phyloP scores from a whole-genome alignment of 2,113 vertebrate species.

The Panthera uncia region DNA sequence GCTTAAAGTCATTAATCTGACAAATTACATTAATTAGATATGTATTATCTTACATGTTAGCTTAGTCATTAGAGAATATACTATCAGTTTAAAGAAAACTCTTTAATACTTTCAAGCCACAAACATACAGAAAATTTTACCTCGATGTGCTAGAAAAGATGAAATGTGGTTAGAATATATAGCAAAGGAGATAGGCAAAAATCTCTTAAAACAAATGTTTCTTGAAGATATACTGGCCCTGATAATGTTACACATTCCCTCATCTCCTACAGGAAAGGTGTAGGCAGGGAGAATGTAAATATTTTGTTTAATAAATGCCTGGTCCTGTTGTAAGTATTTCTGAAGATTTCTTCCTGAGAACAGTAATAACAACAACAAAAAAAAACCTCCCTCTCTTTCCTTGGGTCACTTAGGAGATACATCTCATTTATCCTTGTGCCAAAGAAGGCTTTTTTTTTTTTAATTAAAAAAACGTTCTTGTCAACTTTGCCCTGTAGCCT shows the following conservation, averaged over 20 bases:
- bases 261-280: neutral
- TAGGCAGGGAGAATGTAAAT: neutral
- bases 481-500: neutral
- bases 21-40: neutral
- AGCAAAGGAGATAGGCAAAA: neutral
- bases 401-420: neutral
- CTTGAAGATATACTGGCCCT: neutral
- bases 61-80: neutral
- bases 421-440: neutral
- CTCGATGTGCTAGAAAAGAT: neutral
- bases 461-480: neutral
- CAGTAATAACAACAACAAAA: neutral
- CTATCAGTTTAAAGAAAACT: neutral
- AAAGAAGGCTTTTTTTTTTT: neutral
- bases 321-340: neutral
- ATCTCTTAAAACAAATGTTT: neutral
- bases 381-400: neutral
- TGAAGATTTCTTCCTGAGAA: neutral
- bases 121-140: neutral
- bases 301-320: neutral
- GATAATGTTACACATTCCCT: neutral
- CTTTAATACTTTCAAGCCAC: neutral
- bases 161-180: neutral
- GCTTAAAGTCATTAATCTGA: neutral
- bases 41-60: neutral